A percentile compares a stretch with the other conserved stretches of the same genome.
Evolutionary conservation across 2,888 invertebrate genomes (phyloP).

Genomic region (Sussaba pulchella): DNA sequence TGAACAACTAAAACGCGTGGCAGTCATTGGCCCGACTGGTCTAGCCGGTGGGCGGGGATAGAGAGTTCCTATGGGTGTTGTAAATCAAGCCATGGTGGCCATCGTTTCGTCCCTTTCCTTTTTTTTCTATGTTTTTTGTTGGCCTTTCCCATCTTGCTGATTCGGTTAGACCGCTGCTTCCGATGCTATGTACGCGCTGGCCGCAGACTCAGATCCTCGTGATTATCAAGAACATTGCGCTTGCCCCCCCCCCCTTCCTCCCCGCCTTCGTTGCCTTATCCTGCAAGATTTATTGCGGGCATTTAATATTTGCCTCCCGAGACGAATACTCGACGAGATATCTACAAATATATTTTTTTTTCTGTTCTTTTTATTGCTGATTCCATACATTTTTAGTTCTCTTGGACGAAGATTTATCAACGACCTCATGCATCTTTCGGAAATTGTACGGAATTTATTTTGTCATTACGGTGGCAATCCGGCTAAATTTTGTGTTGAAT

Average conservation of each 20-base stretch:
- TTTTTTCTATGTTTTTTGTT: constrained; percentile 25
- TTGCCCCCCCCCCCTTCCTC: neutral
- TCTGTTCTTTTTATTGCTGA: constrained; percentile 3
- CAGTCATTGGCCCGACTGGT: constrained; percentile 78
- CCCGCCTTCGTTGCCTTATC: too few relatives aligned
- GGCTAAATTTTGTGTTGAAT: neutral
- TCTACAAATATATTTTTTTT: too few relatives aligned
- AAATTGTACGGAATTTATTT: neutral
- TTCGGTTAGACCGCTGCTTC: neutral
- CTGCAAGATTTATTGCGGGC: constrained; percentile 2
- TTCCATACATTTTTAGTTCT: too few relatives aligned
- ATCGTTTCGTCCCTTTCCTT: constrained; percentile 62
- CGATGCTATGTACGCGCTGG: neutral
- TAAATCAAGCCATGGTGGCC: constrained; percentile 75
- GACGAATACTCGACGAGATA: neutral
- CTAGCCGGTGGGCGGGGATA: constrained; percentile 80
- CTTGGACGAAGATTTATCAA: too few relatives aligned
- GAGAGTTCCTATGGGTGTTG: constrained; percentile 76
- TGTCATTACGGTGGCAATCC: neutral
- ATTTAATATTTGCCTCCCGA: constrained; percentile 2
- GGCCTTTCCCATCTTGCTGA: constrained; percentile 11
- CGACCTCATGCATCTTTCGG: neutral
- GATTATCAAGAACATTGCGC: neutral
- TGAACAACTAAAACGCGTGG: constrained; percentile 74
- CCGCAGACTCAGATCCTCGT: neutral